Percentiles rank a stretch among this genome's conserved stretches.
phyloP scores from a whole-genome alignment of 2,888 invertebrate genomes.

The Tigriopus californicus region DNA sequence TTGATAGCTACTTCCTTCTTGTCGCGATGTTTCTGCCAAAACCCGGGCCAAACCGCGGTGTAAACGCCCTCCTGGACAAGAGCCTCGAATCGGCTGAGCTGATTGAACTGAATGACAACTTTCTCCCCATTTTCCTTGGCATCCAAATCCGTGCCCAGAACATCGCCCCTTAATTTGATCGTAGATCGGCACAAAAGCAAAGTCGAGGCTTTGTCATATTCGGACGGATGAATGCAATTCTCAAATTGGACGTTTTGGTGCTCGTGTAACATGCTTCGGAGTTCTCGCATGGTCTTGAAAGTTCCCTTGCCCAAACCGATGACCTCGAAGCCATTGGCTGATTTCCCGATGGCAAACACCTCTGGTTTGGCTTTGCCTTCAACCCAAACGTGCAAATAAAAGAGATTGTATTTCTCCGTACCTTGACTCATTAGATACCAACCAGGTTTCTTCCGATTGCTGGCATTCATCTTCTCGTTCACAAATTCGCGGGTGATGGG shows the following conservation, averaged over 20 bases:
- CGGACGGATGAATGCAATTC: slow-evolving; percentile 8
- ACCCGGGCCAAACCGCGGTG: slow-evolving; percentile 8
- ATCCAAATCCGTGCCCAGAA: not conserved
- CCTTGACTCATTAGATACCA: not conserved
- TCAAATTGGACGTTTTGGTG: not conserved
- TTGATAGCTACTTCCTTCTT: slow-evolving; percentile 11
- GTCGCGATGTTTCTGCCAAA: not conserved
- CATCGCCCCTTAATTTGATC: not conserved
- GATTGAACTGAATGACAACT: not conserved
- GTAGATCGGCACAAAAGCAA: not conserved
- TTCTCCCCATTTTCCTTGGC: not conserved
- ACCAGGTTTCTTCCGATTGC: not conserved
- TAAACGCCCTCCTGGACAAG: not conserved
- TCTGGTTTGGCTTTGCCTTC: not conserved
- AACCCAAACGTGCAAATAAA: not conserved
- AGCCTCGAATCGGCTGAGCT: not conserved
- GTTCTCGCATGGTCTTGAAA: not conserved
- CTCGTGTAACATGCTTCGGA: not conserved
- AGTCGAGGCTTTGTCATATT: not conserved
- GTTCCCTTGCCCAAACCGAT: not conserved
- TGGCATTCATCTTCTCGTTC: slow-evolving; percentile 8
- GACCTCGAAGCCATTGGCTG: not conserved
- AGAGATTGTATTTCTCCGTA: not conserved
- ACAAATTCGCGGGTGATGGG: slow-evolving; percentile 37
- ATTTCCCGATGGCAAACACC: not conserved